Percentiles rank a stretch among this genome's conserved stretches.
Conservation (phyloP, 2,113 vertebrate species). For the Clinocottus analis region DNA sequence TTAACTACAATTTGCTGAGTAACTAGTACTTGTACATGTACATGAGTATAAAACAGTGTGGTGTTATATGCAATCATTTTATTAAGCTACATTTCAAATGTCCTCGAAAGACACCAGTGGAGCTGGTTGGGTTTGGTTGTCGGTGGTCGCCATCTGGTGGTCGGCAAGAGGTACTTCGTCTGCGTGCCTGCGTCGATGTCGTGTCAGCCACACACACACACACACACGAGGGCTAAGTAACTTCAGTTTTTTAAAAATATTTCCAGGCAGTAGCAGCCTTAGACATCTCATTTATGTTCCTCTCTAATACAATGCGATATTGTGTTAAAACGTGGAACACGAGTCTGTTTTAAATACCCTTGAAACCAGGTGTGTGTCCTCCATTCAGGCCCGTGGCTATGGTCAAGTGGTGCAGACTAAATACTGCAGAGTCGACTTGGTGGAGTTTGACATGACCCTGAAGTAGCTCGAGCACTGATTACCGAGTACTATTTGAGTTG, state of each 20-base stretch:
- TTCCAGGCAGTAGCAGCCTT: not conserved
- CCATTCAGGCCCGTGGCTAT: not conserved
- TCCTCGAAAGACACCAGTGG: not conserved
- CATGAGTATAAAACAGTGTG: not conserved
- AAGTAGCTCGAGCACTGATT: constrained; percentile 1
- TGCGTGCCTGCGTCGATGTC: not conserved
- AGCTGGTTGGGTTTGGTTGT: not conserved
- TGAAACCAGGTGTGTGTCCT: not conserved
- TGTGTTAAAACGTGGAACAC: not conserved
- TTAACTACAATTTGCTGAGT: not conserved
- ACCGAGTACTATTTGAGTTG: no score
- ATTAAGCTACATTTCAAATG: not conserved
- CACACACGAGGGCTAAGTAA: not conserved
- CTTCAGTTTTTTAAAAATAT: not conserved
- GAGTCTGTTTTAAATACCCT: not conserved
- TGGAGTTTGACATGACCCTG: constrained; percentile 12
- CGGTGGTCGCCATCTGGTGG: constrained; percentile 62
- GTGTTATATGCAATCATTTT: not conserved
- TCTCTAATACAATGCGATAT: not conserved
- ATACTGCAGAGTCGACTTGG: not conserved
- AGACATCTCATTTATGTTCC: not conserved
- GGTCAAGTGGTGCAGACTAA: not conserved
- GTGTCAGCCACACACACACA: no score
- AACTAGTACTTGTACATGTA: not conserved
- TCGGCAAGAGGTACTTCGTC: not conserved